Evolutionary conservation across 2,113 vertebrate genomes (phyloP).

Genomic region (Setophaga petechia): DNA sequence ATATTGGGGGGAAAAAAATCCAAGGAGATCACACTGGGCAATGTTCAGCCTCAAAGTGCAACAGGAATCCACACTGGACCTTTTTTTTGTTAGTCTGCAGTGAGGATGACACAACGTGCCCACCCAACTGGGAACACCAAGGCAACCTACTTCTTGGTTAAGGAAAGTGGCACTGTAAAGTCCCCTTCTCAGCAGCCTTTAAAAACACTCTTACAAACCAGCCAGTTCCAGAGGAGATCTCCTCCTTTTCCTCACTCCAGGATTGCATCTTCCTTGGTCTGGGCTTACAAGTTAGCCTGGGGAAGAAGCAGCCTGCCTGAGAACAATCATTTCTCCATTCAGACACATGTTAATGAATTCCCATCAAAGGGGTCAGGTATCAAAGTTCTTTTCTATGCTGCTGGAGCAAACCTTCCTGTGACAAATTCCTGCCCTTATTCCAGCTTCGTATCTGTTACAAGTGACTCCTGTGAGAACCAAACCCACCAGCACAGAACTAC

Average conservation of each 20-base stretch:
- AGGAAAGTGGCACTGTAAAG: neutral
- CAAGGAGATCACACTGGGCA: neutral
- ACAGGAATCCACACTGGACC: neutral
- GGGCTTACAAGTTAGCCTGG: neutral
- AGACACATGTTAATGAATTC: neutral
- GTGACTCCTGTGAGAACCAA: neutral
- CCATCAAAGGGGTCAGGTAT: neutral
- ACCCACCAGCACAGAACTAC: neutral
- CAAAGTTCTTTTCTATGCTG: neutral
- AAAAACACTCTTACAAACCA: neutral
- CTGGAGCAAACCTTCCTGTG: neutral
- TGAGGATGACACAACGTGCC: neutral
- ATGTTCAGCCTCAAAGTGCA: neutral
- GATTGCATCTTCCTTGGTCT: neutral
- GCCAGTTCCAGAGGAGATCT: neutral
- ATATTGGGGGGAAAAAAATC: rapidly evolving
- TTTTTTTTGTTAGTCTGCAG: neutral
- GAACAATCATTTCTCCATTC: neutral
- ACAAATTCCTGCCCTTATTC: neutral
- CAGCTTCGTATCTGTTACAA: rapidly evolving
- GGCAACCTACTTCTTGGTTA: neutral
- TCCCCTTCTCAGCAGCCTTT: neutral
- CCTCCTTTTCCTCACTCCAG: neutral
- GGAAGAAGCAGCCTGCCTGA: neutral
- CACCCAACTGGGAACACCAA: neutral